Conservation (phyloP, 2,797 vertebrate genomes). For the Urocyon cinereoargenteus region DNA sequence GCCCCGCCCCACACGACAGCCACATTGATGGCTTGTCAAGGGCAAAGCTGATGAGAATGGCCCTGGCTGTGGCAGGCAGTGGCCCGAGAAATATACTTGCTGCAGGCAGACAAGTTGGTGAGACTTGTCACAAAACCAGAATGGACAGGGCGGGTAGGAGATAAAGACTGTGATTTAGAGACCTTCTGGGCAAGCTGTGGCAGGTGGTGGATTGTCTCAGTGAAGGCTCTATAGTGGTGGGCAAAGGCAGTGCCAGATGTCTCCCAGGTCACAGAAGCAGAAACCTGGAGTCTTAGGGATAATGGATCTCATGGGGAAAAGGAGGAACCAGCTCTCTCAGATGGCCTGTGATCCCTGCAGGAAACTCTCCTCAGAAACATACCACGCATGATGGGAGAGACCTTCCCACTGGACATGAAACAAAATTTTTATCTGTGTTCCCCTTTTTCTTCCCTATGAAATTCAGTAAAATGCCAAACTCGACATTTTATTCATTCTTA, state of each 20-base stretch:
- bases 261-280: background rate
- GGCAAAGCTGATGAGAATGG: slow-evolving; percentile 39
- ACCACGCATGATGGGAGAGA: background rate
- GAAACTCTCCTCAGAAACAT: background rate
- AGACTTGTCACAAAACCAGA: background rate
- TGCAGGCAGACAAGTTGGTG: background rate
- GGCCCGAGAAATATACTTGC: slow-evolving; percentile 28
- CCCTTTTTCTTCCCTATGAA: background rate
- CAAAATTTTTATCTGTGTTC: background rate
- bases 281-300: too few species aligned
- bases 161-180: background rate
- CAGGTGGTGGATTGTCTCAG: rapidly evolving
- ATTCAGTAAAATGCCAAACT: background rate
- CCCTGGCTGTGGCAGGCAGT: background rate
- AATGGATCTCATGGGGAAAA: background rate
- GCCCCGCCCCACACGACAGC: background rate
- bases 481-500: background rate
- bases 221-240: background rate
- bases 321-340: background rate
- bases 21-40: background rate
- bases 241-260: background rate
- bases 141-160: background rate
- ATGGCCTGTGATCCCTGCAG: background rate
- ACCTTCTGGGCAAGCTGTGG: background rate
- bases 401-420: background rate